These are phyloP conservation scores for Cheilosia impressa DNA, from an alignment of 2,888 invertebrate species.

Conservation along the genomic window DNA sequence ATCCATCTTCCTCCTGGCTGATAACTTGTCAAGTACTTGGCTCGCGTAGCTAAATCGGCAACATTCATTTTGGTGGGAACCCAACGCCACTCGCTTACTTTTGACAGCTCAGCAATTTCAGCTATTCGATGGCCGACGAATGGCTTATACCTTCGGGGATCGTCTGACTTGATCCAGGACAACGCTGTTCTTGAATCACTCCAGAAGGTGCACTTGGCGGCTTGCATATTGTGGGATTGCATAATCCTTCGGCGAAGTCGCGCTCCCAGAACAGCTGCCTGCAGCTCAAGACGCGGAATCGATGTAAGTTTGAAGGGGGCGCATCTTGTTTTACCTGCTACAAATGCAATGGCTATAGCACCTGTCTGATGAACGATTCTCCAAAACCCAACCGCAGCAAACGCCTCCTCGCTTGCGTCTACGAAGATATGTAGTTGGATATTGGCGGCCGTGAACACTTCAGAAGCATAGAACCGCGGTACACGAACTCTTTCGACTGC, in stretches of 20 bases:
- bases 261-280: conserved; percentile 47
- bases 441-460: background rate
- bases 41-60: no score
- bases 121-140: conserved; percentile 74
- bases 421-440: conserved; percentile 62
- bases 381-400: conserved; percentile 49
- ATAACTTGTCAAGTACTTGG: no score
- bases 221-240: conserved; percentile 19
- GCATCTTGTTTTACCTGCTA: conserved; percentile 28
- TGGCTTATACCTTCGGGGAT: conserved; percentile 60
- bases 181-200: conserved; percentile 65
- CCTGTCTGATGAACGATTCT: background rate
- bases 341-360: background rate
- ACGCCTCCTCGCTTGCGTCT: conserved; percentile 57
- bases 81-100: no score
- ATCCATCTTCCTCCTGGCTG: no score
- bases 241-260: conserved; percentile 17
- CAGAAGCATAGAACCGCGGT: conserved; percentile 33
- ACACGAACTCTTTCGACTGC: conserved; percentile 11
- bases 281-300: conserved; percentile 42
- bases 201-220: conserved; percentile 36
- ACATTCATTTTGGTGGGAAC: no score
- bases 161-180: conserved; percentile 59
- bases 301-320: conserved; percentile 28
- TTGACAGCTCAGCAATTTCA: conserved; percentile 18